Evolutionary conservation across 2,888 invertebrate species (phyloP), one percentile per base, ranked within the genome.

Genomic region (Vandiemenella viatica): DNA sequence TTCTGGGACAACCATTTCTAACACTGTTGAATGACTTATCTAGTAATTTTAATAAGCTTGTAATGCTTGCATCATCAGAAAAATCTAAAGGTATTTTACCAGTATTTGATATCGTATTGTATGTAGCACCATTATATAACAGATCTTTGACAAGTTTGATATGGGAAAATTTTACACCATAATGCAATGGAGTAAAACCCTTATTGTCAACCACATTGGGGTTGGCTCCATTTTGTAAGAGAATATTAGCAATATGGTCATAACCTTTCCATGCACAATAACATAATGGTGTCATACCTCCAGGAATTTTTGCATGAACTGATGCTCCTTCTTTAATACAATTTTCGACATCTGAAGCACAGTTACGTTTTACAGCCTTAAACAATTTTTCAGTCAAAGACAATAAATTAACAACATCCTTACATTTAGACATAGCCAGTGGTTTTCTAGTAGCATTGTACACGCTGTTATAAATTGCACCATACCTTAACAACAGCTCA

Each of bases 21-120:
- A 54, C 49, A 13, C 48, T 43, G 17, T 18, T 21, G 20, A 43
- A 43, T 43, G 43, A 43, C 18, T 43, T 20, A 43, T 19, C 15
- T 2, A 43, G 8, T 17, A 43, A 43, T 17, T 43, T 43, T 2
- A 43, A 7, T 21, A 43, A 43, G 15, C 15, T 20, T 3, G 15
- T 43, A 19, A 43, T 43, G 10, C 20, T 20, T 18, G 8, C 15
- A 1, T 43, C 19, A 13, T 8, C 19, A n/a, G n/a, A n/a, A n/a
- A n/a, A n/a, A n/a, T n/a, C n/a, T n/a, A n/a, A n/a, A n/a, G n/a
- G n/a, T n/a, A 20, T 43, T 43, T 43, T 43, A n/a, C 19, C 45
- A 18, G n/a, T 44, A 19, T 53, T 48, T 38, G 51, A 50, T 16
- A 48, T 8, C 38, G 50, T 41, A 45, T 56, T 47, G 37, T 53